A percentile compares a stretch with the other conserved stretches of the same genome.
These are phyloP conservation scores for Heterocephalus glaber DNA, from an alignment of 2,113 vertebrate species.

Conservation along the genomic window DNA sequence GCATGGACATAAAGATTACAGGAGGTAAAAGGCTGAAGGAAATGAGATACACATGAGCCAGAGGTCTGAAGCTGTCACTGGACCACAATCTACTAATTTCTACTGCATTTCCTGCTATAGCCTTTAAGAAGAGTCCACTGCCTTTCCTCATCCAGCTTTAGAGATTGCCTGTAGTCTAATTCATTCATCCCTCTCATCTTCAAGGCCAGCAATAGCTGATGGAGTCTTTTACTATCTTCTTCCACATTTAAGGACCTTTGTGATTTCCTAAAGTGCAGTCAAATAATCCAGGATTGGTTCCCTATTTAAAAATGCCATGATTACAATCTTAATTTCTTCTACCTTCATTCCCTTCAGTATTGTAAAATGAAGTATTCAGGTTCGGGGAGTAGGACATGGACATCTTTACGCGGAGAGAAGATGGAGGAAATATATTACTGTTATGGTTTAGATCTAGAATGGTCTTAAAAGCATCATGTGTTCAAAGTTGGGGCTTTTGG, in stretches of 20 bases:
- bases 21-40: neutral
- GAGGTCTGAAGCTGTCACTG: neutral
- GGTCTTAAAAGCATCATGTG: neutral
- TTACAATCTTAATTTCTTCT: neutral
- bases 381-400: neutral
- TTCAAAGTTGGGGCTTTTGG: neutral
- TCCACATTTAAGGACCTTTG: neutral
- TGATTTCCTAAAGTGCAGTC: neutral
- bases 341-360: neutral
- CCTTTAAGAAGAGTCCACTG: too few relatives aligned
- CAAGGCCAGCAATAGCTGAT: neutral
- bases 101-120: neutral
- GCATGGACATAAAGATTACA: neutral
- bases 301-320: neutral
- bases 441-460: neutral
- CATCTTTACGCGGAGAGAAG: neutral
- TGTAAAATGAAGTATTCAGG: neutral
- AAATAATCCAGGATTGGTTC: neutral
- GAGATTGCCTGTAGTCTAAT: neutral
- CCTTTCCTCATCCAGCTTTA: neutral
- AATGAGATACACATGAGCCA: neutral
- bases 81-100: too few relatives aligned
- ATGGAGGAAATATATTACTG: neutral
- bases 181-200: neutral
- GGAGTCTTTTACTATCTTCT: neutral